These are phyloP conservation scores for Odobenus rosmarus DNA, from an alignment of 2,113 vertebrate genomes.

Conservation along the genomic window DNA sequence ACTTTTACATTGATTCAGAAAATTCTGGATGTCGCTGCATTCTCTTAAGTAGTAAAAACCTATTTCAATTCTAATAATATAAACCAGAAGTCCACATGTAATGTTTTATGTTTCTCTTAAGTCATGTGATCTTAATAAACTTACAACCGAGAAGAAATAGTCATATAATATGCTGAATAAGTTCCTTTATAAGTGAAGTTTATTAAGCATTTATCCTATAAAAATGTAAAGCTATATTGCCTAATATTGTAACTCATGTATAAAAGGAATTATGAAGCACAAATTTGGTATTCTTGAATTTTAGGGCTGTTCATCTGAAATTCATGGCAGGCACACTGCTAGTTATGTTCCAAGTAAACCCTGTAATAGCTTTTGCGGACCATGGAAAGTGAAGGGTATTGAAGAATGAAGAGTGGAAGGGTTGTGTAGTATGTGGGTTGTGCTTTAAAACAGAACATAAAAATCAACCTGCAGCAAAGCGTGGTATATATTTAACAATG, in stretches of 20 bases:
- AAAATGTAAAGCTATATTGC: not conserved
- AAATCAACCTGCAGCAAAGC: constrained; percentile 49
- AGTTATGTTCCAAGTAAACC: constrained; percentile 55
- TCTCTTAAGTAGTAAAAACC: not conserved
- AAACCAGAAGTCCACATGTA: not conserved
- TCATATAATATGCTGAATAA: not conserved
- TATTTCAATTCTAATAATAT: not conserved
- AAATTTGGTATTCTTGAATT: constrained; percentile 19
- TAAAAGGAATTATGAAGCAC: not conserved
- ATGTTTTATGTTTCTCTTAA: not conserved
- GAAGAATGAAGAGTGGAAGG: constrained; percentile 46
- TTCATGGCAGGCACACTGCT: not conserved
- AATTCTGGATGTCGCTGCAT: not conserved
- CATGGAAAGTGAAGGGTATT: constrained; percentile 58
- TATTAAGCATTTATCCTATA: not conserved
- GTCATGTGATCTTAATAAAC: not conserved
- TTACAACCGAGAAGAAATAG: not conserved
- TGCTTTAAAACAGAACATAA: constrained; percentile 65
- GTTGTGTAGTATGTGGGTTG: constrained; percentile 40
- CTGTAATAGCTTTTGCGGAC: constrained; percentile 62
- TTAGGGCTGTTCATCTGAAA: constrained; percentile 36
- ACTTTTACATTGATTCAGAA: not conserved
- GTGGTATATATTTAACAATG: constrained; percentile 35
- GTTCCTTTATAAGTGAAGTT: not conserved
- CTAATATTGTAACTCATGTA: not conserved